Conservation (phyloP, 1,140 invertebrate species). For the Ceratina japonica region DNA sequence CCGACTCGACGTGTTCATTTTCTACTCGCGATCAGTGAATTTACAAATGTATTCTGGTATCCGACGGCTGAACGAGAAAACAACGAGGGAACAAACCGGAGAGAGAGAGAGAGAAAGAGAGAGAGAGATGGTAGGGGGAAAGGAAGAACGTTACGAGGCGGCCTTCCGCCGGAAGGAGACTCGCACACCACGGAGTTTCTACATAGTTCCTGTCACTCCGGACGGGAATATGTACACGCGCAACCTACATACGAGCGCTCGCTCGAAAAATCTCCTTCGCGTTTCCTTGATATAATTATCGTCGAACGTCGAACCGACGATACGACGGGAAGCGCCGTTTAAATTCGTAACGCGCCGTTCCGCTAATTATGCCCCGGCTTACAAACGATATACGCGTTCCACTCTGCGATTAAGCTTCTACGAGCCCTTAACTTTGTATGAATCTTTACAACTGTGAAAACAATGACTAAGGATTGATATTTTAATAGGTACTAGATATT, state of each 20-base stretch:
- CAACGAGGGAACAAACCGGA: background rate
- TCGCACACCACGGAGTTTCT: conserved; percentile 56
- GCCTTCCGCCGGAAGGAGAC: conserved; percentile 61
- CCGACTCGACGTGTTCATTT: conserved; percentile 33
- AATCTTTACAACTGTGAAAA: too few relatives aligned
- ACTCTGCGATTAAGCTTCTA: too few relatives aligned
- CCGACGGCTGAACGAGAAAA: background rate
- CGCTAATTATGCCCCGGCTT: conserved; percentile 28
- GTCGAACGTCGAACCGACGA: conserved; percentile 33
- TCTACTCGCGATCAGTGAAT: conserved; percentile 30
- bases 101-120: background rate
- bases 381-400: too few relatives aligned
- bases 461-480: too few relatives aligned
- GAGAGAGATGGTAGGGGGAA: conserved; percentile 12
- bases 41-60: conserved; percentile 17
- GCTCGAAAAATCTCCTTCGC: conserved; percentile 40
- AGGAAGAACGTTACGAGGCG: conserved; percentile 53
- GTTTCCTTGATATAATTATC: conserved; percentile 41
- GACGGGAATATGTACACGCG: conserved; percentile 31
- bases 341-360: conserved; percentile 37
- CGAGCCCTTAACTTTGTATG: too few relatives aligned
- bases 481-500: too few relatives aligned
- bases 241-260: conserved; percentile 16
- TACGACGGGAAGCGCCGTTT: conserved; percentile 35
- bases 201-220: conserved; percentile 56